Conservation (phyloP, 2,797 vertebrate species). For the Hyperoplus immaculatus region DNA sequence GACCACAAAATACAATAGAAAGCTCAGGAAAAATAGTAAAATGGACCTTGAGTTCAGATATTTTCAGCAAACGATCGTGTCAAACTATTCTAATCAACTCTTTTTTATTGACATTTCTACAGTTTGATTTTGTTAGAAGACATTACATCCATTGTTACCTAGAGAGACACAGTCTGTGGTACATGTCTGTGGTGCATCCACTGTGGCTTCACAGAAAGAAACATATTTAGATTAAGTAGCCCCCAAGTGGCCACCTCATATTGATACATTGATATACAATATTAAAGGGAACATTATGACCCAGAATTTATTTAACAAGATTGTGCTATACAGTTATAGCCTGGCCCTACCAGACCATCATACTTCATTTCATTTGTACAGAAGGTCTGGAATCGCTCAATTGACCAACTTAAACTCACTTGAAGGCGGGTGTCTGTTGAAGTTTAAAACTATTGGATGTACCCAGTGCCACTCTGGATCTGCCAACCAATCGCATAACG, state of each 20-base stretch:
- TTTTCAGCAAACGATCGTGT: background rate
- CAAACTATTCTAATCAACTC: slow-evolving; percentile 2
- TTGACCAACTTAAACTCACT: too few relatives aligned
- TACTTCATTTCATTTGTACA: too few relatives aligned
- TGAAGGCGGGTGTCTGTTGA: too few relatives aligned
- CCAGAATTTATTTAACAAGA: background rate
- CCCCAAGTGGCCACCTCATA: background rate
- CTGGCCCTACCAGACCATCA: too few relatives aligned
- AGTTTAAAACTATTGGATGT: too few relatives aligned
- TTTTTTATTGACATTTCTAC: slow-evolving; percentile 15
- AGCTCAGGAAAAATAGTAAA: background rate
- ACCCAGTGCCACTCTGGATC: too few relatives aligned
- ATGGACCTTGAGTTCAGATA: slow-evolving; percentile 17
- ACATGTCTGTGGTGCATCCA: slow-evolving; percentile 36
- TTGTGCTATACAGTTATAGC: slow-evolving; percentile 2
- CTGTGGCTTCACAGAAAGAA: slow-evolving; percentile 38
- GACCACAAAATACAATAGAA: background rate
- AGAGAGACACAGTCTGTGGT: slow-evolving; percentile 59
- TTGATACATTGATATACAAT: background rate
- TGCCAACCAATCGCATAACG: too few relatives aligned
- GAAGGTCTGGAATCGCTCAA: too few relatives aligned
- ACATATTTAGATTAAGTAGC: slow-evolving; percentile 38
- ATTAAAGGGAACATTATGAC: background rate
- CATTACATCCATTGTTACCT: slow-evolving; percentile 55
- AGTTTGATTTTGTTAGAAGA: slow-evolving; percentile 21